Evolutionary conservation across 1,140 invertebrate species (phyloP), one percentile per base, ranked within the genome.

Genomic region (Drosophila seguyi): DNA sequence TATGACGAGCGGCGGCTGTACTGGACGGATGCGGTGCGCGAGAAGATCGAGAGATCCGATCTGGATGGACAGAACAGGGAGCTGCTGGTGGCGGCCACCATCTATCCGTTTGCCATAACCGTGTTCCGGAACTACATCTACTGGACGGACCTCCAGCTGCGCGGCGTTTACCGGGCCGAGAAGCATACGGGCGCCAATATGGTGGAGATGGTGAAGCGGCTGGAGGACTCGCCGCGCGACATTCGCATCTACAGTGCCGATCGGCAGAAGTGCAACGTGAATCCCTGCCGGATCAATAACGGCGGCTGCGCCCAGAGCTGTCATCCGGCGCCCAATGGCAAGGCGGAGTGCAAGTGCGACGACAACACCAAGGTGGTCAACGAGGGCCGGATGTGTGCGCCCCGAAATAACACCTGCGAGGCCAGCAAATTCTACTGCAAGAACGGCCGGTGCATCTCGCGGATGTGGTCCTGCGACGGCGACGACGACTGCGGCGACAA

Each of bases 171-270:
- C 86, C 93, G 98, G 58, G 98, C 98, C 0, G 98, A 99, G 84
- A 99, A 99, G 93, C 97, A 99, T 79, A 99, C 98, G 0, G 99
- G 99, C 7, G 97, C 97, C 4, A 97, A 98, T 79, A 98, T 98
- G 95, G 95, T 98, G 8, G 97, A 98, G 91, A 96, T 99, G 94
- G 98, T 99, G 0, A 97, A 98, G 92, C 94, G 97, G 10, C 93
- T 99, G 14, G 98, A 98, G 91, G 97, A 98, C 92, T 97, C 96
- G 4, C 97, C 98, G 3, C 94, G 98, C 69, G 98, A 98, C 87
- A 96, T 99, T 55, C 97, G 98, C 75, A 96, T 99, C 4, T 99
- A 96, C 90, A 98, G 98, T 13, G 93, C 94, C 0, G 95, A 94
- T 34, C 93, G 97, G 53, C 98, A 99, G 90, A 95, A 95, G 47